A percentile compares a stretch with the other conserved stretches of the same genome.
Evolutionary conservation across 2,888 invertebrate genomes (phyloP).

Genomic region (Kryphioiulus occultus): DNA sequence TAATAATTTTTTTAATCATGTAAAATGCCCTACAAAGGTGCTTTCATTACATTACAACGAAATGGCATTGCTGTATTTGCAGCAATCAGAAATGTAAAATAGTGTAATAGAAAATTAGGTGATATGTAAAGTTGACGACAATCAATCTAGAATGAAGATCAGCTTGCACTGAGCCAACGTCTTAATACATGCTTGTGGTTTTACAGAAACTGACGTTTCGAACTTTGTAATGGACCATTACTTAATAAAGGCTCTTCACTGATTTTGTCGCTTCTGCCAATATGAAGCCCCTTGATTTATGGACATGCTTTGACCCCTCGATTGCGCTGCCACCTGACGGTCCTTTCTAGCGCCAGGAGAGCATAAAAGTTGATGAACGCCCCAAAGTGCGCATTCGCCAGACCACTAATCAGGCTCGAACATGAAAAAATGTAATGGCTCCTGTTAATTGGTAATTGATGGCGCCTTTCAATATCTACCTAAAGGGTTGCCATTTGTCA

Average conservation of each 20-base stretch:
- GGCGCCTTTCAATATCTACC: background rate
- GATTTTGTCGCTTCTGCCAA: background rate
- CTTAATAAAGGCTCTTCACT: background rate
- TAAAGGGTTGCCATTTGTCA: conserved; percentile 22
- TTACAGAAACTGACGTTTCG: too few species aligned
- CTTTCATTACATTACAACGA: too few species aligned
- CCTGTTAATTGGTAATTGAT: conserved; percentile 45
- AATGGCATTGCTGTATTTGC: too few species aligned
- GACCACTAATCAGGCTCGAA: background rate
- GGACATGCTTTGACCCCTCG: background rate
- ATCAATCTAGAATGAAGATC: too few species aligned
- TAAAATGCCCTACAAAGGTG: too few species aligned
- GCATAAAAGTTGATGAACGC: background rate
- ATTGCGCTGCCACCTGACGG: background rate
- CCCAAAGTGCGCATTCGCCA: background rate
- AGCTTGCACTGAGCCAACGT: too few species aligned
- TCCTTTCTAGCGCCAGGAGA: background rate
- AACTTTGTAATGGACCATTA: background rate
- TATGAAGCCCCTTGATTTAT: background rate
- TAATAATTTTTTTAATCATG: too few species aligned
- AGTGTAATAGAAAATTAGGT: too few species aligned
- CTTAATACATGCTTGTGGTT: too few species aligned
- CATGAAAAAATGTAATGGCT: conserved; percentile 33
- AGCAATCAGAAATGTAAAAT: too few species aligned
- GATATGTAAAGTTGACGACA: too few species aligned